Evolutionary conservation across 2,113 vertebrate genomes (phyloP), one percentile per base, ranked within the genome.

Genomic region (Nesoenas mayeri): DNA sequence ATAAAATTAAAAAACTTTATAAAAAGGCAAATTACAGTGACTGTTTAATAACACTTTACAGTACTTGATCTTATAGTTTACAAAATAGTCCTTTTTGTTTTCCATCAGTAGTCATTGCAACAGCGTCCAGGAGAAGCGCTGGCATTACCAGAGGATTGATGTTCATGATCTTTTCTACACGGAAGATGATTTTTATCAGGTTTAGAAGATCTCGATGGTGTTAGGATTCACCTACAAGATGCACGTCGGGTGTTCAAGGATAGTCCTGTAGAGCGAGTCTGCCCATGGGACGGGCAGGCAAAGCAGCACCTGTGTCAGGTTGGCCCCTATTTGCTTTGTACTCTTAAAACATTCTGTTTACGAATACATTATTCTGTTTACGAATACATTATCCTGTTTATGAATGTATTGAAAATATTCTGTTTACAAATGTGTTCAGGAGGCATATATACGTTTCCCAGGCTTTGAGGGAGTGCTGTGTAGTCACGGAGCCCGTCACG

Each of bases 401-500:
- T 47, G 44, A 47, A 47, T 47, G 44, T 47, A 47, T 47, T 24
- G 40, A 3, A 88, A 83, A 32, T 71, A 58, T 6, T 67, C 28
- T 28, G 24, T 21, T 70, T 53, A 31, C 50, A 80, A 13, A 9
- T 16, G 28, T 44, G 7, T 74, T 83, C 42, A 24, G 31, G 56
- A 78, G 29, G 10, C 1, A 0, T 58, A 11, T 13, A 2, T 12
- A 15, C 7, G 3, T 75, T 85, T 67, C 53, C 74, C 38, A 72
- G 71, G 15, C 71, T 40, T 51, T 36, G 42, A 67, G 61, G 47
- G 48, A 62, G 12, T 11, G 29, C 42, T 66, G 61, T 0, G 1
- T n/a, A 9, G 9, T 40, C 21, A 1, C 2, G 12, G 70, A 79
- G 57, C 51, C 86, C 36, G 42, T 48, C 54, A 42, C 0, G 0